A percentile compares a stretch with the other conserved stretches of the same genome.
phyloP scores from a whole-genome alignment of 2,797 vertebrate species.

The Paramormyrops hopkinsi region DNA sequence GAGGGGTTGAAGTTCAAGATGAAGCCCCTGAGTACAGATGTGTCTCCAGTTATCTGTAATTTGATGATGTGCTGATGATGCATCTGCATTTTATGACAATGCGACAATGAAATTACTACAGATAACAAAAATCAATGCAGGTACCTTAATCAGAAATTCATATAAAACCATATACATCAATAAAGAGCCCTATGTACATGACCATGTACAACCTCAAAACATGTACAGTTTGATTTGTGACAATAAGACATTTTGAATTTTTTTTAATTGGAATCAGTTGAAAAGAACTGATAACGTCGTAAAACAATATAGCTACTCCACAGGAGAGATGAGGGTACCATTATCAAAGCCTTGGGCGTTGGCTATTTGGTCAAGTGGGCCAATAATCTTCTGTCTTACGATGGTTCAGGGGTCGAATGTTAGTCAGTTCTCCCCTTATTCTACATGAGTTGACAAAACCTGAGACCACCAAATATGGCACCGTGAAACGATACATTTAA shows the following conservation, averaged over 20 bases:
- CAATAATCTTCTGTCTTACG: not conserved
- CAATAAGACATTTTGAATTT: not conserved
- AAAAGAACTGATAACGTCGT: not conserved
- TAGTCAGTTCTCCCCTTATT: not conserved
- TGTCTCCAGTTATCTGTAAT: not conserved
- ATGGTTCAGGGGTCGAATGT: not conserved
- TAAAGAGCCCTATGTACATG: not conserved
- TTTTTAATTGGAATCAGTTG: not conserved
- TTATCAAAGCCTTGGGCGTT: not conserved
- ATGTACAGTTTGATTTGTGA: not conserved
- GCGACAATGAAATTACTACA: not conserved
- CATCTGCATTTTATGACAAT: not conserved
- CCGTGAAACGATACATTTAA: not conserved
- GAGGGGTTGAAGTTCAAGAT: slow-evolving; percentile 1
- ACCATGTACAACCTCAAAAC: not conserved
- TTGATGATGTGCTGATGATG: not conserved
- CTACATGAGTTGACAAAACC: not conserved
- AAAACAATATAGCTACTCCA: not conserved
- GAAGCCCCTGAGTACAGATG: not conserved
- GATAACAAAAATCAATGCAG: not conserved
- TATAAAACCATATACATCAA: not conserved
- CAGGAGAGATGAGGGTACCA: not conserved
- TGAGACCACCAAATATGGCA: not conserved
- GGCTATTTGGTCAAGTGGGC: not conserved
- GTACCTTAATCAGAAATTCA: not conserved